phyloP scores from a whole-genome alignment of 2,888 invertebrate genomes.

The Drepanosiphum platanoidis region DNA sequence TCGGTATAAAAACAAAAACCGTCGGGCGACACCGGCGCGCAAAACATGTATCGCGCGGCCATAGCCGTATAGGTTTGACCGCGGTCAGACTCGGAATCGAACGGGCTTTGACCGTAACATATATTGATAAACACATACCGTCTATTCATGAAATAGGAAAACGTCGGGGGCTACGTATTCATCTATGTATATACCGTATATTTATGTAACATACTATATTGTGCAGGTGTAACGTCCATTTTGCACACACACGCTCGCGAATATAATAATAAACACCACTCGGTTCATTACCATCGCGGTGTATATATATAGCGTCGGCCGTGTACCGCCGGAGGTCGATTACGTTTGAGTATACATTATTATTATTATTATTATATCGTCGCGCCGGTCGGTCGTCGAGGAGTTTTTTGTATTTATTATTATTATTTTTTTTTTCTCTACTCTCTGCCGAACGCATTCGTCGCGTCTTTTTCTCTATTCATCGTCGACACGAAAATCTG shows the following conservation, averaged over 20 bases:
- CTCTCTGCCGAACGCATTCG: conserved; percentile 30
- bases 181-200: neutral
- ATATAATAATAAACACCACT: neutral
- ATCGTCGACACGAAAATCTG: neutral
- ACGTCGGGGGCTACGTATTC: neutral
- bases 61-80: neutral
- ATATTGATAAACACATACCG: neutral
- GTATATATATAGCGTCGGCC: neutral
- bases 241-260: neutral
- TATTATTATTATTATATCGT: neutral
- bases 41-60: too few relatives aligned
- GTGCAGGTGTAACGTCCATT: neutral
- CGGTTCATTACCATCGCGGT: conserved; percentile 40
- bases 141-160: neutral
- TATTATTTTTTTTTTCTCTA: too few relatives aligned
- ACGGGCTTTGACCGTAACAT: neutral
- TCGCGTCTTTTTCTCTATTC: conserved; percentile 39
- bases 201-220: neutral
- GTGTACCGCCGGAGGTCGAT: conserved; percentile 37
- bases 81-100: too few relatives aligned
- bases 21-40: too few relatives aligned
- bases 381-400: neutral
- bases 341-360: neutral
- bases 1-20: too few relatives aligned
- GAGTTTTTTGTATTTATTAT: too few relatives aligned